These are phyloP conservation scores for Volucella zonaria DNA, from an alignment of 2,888 invertebrate species.

Conservation along the genomic window DNA sequence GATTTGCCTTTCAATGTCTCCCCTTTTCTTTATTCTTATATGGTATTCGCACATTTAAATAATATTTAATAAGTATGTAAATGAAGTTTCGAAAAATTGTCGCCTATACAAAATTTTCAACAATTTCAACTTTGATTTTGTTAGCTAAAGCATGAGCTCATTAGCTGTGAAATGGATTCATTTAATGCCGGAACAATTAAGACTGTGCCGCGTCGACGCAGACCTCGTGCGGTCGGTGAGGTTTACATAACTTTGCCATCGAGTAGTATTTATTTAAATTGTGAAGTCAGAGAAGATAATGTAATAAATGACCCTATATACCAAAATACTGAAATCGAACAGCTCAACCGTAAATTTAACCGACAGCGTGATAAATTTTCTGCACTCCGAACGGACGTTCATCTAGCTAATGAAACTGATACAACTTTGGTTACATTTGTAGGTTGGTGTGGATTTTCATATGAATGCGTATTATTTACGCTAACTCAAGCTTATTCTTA, in stretches of 20 bases:
- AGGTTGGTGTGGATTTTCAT: slow-evolving; percentile 77
- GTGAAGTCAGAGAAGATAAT: slow-evolving; percentile 72
- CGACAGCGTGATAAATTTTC: slow-evolving; percentile 76
- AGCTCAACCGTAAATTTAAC: slow-evolving; percentile 70
- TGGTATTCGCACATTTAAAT: not conserved
- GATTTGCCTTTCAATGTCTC: too few relatives aligned
- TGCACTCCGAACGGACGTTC: slow-evolving; percentile 77
- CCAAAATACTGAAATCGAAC: slow-evolving; percentile 77
- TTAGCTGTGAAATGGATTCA: slow-evolving; percentile 58
- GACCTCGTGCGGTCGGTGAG: slow-evolving; percentile 82
- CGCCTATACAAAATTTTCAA: not conserved
- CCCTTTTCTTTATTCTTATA: too few relatives aligned
- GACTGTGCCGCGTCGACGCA: slow-evolving; percentile 81
- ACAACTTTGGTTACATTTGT: slow-evolving; percentile 80
- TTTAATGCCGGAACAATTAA: slow-evolving; percentile 69
- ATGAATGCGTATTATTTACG: slow-evolving; percentile 18
- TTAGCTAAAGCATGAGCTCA: slow-evolving; percentile 46
- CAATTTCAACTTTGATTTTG: slow-evolving; percentile 41
- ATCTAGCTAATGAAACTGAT: slow-evolving; percentile 74
- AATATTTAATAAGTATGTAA: slow-evolving; percentile 12
- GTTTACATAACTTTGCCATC: slow-evolving; percentile 80
- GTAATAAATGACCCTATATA: slow-evolving; percentile 79
- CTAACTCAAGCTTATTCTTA: slow-evolving; percentile 45
- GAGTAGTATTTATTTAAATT: slow-evolving; percentile 80
- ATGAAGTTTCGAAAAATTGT: slow-evolving; percentile 15